Evolutionary conservation across 2,113 vertebrate genomes (phyloP).

Genomic region (Cavia aperea): DNA sequence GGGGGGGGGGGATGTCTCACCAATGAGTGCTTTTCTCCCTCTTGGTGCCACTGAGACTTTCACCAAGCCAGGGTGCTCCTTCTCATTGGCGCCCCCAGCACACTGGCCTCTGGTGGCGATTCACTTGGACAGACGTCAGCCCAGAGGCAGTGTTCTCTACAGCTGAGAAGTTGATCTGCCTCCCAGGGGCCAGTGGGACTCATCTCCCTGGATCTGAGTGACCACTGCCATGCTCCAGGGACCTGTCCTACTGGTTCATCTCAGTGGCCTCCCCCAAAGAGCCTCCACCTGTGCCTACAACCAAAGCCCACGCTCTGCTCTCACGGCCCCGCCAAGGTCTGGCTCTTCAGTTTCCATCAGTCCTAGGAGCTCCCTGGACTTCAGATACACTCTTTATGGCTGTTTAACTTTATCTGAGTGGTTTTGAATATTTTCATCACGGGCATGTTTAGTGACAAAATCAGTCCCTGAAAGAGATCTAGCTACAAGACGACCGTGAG

Average conservation of each 20-base stretch:
- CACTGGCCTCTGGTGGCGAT: accelerated
- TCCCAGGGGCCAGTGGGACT: not conserved
- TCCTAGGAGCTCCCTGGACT: not conserved
- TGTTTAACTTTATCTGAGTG: not conserved
- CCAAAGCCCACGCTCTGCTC: not conserved
- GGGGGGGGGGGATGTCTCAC: not conserved
- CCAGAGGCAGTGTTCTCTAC: not conserved
- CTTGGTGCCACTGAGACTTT: too few species aligned
- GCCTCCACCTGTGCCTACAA: not conserved
- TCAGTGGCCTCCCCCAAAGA: not conserved
- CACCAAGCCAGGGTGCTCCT: not conserved
- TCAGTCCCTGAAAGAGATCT: not conserved
- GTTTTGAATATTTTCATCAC: not conserved
- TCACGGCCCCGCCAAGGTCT: not conserved
- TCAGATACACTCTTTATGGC: not conserved
- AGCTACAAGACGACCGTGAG: not conserved
- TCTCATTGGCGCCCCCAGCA: too few species aligned
- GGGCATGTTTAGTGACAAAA: not conserved
- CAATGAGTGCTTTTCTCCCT: not conserved
- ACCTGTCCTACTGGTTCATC: not conserved
- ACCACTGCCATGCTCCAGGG: not conserved
- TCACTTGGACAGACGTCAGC: not conserved
- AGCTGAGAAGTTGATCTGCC: not conserved
- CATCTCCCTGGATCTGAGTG: not conserved
- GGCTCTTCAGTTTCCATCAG: not conserved